Base-by-base conservation (phyloP, 1,140 invertebrate genomes). In the Drosophila serrata region DNA sequence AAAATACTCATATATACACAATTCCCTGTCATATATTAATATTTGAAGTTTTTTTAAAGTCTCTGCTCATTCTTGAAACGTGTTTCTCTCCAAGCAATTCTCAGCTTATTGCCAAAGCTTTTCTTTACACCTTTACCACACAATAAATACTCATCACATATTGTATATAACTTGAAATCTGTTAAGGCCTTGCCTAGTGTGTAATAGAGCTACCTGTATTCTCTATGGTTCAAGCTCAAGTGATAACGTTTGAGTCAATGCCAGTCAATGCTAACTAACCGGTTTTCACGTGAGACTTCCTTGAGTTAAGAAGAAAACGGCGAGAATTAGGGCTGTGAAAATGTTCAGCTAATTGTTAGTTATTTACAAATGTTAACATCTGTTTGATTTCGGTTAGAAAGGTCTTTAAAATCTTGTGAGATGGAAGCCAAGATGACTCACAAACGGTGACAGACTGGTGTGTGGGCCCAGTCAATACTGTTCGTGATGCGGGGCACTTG, bases 161-260 rank as follows among this genome's bases (percentile, higher is more conserved):
- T 33, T 33, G 9, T 11, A 31, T 7, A 72, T 53, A 60, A 43
- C 70, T 72, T 56, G 29, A 56, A 49, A 40, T 73, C 19, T n/a
- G 42, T 48, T 53, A 24, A 45, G 58, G 35, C 59, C 69, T 17
- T 48, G 27, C 24, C 24, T 11, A 39, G 46, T 39, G 13, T 75
- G 43, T 75, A 75, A 64, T 39, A 53, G 31, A 43, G 45, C 72
- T 73, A 58, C 51, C 64, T 58, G 43, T 35, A 17, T 58, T 37
- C 49, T 48, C 51, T 49, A 31, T 13, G 70, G 70, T 75, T 75
- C 70, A 75, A 75, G 73, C 70, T 75, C 70, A 75, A 75, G 45
- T 69, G 68, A 72, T 72, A 72, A 72, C 35, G 42, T 72, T 73
- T 35, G 19, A 42, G 17, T 60, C 67, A 72, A 70, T 75, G 60